Conservation (phyloP, 2,888 invertebrate species). For the Helleia helle region DNA sequence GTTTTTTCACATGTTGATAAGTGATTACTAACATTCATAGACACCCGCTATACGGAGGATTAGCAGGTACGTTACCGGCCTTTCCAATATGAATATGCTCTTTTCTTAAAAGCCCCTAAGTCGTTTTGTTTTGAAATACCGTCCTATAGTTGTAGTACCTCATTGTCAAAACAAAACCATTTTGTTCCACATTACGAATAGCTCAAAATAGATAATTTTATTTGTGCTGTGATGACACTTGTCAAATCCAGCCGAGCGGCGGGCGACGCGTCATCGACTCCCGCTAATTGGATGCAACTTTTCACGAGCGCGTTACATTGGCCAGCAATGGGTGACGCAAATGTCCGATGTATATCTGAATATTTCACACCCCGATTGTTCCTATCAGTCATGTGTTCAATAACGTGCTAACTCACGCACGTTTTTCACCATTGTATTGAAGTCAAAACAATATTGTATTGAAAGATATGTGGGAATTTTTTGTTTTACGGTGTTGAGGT, state of each 20-base stretch:
- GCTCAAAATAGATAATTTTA: conserved; percentile 16
- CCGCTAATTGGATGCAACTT: conserved; percentile 63
- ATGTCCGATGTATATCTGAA: conserved; percentile 21
- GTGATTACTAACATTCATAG: too few species aligned
- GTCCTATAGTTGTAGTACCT: too few species aligned
- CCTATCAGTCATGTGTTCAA: conserved; percentile 30
- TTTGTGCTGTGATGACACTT: conserved; percentile 40
- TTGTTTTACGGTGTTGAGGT: too few species aligned
- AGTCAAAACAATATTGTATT: not conserved
- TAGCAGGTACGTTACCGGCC: too few species aligned
- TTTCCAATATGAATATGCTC: too few species aligned
- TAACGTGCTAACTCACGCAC: conserved; percentile 17
- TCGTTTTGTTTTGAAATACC: too few species aligned
- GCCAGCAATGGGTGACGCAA: conserved; percentile 23
- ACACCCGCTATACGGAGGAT: too few species aligned
- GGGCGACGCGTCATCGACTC: conserved; percentile 50
- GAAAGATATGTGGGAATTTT: too few species aligned
- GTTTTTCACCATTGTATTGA: not conserved
- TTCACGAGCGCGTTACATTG: conserved; percentile 39
- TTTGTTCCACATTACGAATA: not conserved
- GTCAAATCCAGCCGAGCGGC: conserved; percentile 45
- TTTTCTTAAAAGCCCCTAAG: too few species aligned
- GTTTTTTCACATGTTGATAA: too few species aligned
- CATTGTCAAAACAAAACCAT: not conserved
- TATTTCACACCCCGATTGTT: conserved; percentile 35